Evolutionary conservation across 2,888 invertebrate species (phyloP).

Genomic region (Drosophila nr. perissopoda): DNA sequence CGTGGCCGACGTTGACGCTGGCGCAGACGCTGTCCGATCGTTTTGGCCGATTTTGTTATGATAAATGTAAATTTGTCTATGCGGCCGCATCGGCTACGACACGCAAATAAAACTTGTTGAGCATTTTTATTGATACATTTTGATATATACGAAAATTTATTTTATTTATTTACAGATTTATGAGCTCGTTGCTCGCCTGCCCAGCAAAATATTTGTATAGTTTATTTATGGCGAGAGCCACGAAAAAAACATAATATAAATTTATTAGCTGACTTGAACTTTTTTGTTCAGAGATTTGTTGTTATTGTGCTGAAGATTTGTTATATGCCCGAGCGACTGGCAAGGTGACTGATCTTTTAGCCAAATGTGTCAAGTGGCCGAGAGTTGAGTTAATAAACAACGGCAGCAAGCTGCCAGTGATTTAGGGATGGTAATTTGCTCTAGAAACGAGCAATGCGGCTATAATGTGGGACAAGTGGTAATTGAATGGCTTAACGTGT

Average conservation of each 20-base stretch:
- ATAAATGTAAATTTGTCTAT: slow-evolving; percentile 66
- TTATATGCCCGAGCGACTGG: slow-evolving; percentile 41
- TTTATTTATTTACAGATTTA: slow-evolving; percentile 78
- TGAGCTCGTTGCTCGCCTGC: slow-evolving; percentile 63
- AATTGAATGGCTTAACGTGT: slow-evolving; percentile 28
- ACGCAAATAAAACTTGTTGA: slow-evolving; percentile 74
- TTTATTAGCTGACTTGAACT: slow-evolving; percentile 74
- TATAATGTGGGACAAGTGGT: slow-evolving; percentile 26
- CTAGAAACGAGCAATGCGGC: slow-evolving; percentile 1
- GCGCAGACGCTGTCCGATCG: slow-evolving; percentile 37
- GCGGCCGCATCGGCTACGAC: slow-evolving; percentile 28
- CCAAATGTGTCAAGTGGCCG: slow-evolving; percentile 73
- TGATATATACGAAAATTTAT: slow-evolving; percentile 76
- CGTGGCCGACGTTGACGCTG: slow-evolving; percentile 3
- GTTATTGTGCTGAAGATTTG: slow-evolving; percentile 46
- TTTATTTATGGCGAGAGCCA: slow-evolving; percentile 70
- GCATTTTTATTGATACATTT: slow-evolving; percentile 79
- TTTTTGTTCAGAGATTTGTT: slow-evolving; percentile 35
- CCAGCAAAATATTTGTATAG: slow-evolving; percentile 73
- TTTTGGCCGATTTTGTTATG: slow-evolving; percentile 47
- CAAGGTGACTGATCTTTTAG: slow-evolving; percentile 75
- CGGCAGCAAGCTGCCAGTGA: slow-evolving; percentile 14
- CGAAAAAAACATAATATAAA: slow-evolving; percentile 46
- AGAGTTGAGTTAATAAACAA: slow-evolving; percentile 52
- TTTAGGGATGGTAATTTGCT: slow-evolving; percentile 25